A percentile compares a stretch with the other conserved stretches of the same genome.
phyloP scores from a whole-genome alignment of 1,140 invertebrate genomes.

The Drosophila yakuba region DNA sequence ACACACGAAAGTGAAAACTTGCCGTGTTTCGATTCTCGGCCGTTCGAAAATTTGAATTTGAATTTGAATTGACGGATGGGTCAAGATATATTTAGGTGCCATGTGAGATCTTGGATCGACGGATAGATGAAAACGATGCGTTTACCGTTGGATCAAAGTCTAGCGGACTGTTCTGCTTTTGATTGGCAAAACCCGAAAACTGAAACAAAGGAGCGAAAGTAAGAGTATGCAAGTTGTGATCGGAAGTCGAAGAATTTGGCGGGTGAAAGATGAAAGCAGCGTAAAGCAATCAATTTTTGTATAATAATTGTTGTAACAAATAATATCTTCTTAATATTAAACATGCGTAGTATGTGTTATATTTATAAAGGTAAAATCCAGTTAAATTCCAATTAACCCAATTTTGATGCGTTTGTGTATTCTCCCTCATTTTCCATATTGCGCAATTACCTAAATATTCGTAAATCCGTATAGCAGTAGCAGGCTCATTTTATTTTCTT shows the following conservation, averaged over 20 bases:
- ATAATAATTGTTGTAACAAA: too few relatives aligned
- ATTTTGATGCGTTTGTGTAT: neutral
- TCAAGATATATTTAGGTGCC: neutral
- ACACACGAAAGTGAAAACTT: conserved; percentile 68
- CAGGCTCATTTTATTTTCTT: conserved; percentile 26
- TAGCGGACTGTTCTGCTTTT: conserved; percentile 60
- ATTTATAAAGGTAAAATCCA: neutral
- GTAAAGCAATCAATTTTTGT: too few relatives aligned
- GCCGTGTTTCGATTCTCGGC: conserved; percentile 46
- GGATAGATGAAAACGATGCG: conserved; percentile 26
- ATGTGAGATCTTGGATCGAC: conserved; percentile 14
- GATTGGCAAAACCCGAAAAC: conserved; percentile 10
- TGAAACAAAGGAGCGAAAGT: conserved; percentile 35
- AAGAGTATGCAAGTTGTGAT: conserved; percentile 34
- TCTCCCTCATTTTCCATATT: conserved; percentile 1
- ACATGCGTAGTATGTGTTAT: too few relatives aligned
- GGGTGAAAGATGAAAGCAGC: neutral
- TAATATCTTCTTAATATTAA: too few relatives aligned
- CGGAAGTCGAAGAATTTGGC: neutral
- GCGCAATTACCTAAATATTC: conserved; percentile 34
- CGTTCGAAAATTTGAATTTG: conserved; percentile 39
- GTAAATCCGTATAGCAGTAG: conserved; percentile 26
- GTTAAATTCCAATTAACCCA: neutral
- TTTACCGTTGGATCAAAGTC: conserved; percentile 42
- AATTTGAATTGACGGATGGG: conserved; percentile 38